phyloP scores from a whole-genome alignment of 2,797 vertebrate genomes.

The Microctenopoma lineatum region DNA sequence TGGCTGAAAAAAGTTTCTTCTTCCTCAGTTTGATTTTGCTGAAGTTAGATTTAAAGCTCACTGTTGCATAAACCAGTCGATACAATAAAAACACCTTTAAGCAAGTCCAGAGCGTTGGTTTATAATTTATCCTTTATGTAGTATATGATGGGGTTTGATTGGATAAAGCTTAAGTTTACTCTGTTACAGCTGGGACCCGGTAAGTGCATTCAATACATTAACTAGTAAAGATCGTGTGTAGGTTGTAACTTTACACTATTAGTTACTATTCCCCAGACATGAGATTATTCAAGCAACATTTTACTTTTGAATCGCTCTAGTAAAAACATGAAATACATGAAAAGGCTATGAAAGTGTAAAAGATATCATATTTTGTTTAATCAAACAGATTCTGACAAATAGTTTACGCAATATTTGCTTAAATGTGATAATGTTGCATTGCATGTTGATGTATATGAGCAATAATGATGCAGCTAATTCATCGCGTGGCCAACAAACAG shows the following conservation, averaged over 20 bases:
- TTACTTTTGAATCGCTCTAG: background rate
- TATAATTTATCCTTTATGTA: background rate
- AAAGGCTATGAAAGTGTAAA: no score
- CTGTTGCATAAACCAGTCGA: slow-evolving; percentile 9
- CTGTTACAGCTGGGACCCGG: background rate
- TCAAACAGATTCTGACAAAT: background rate
- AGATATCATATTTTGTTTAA: no score
- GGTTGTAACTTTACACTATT: background rate
- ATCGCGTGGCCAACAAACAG: background rate
- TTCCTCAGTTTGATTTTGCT: background rate
- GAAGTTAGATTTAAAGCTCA: background rate
- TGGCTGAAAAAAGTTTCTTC: slow-evolving; percentile 17
- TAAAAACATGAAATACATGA: no score
- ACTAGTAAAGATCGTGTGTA: background rate
- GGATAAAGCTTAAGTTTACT: background rate
- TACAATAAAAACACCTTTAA: slow-evolving; percentile 2
- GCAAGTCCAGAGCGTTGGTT: background rate
- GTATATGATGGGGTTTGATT: background rate
- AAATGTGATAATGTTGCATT: no score
- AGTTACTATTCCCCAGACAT: no score
- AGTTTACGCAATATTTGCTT: background rate
- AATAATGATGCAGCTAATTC: background rate
- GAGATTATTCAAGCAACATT: background rate
- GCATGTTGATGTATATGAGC: no score
- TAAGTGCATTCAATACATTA: background rate